Percentiles rank a stretch among this genome's conserved stretches.
phyloP scores from a whole-genome alignment of 2,888 invertebrate species.

The Uropetala carovei region DNA sequence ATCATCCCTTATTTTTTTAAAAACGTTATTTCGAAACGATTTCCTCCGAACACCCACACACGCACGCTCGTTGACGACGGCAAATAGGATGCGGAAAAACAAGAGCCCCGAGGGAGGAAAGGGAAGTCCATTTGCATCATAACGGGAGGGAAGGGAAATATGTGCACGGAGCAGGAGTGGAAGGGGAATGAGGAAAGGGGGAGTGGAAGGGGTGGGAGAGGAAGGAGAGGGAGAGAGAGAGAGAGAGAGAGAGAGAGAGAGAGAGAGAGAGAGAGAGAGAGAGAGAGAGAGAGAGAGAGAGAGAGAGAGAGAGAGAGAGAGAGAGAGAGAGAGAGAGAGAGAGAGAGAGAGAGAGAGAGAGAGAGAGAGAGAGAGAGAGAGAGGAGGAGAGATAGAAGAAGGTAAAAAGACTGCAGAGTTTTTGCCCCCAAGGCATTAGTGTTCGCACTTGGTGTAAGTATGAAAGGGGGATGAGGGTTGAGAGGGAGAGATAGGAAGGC shows the following conservation, averaged over 20 bases:
- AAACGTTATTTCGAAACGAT: neutral
- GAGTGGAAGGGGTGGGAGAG: too few species aligned
- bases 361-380: neutral
- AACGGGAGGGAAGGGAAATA: neutral
- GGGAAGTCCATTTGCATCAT: slow-evolving; percentile 24
- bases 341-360: neutral
- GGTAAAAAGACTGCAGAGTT: neutral
- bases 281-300: too few species aligned
- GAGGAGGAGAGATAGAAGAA: too few species aligned
- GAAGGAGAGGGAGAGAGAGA: too few species aligned
- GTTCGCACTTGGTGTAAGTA: neutral
- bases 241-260: too few species aligned
- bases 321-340: too few species aligned
- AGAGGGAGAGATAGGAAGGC: neutral
- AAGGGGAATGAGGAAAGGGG: too few species aligned
- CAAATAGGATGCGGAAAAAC: slow-evolving; percentile 16
- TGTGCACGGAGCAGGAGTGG: neutral
- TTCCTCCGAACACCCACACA: neutral
- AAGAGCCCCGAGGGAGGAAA: neutral
- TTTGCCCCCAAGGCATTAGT: neutral
- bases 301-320: too few species aligned
- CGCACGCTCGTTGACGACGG: too few species aligned
- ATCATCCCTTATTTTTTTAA: neutral
- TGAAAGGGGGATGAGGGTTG: neutral
- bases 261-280: too few species aligned